These are phyloP conservation scores for Teleogryllus oceanicus DNA, from an alignment of 2,888 invertebrate genomes.

Conservation along the genomic window DNA sequence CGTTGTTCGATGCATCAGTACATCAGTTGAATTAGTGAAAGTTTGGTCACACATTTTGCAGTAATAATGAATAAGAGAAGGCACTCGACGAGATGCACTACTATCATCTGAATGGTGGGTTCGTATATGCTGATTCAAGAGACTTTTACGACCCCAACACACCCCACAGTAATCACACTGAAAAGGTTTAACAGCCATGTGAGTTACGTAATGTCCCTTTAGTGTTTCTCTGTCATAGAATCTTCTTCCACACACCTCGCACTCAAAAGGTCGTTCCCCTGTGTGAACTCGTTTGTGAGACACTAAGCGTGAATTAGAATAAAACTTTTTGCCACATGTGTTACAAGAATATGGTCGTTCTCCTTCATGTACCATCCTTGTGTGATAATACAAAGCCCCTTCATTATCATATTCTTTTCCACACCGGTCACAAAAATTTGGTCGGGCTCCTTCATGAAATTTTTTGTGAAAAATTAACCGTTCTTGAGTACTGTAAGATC, in stretches of 20 bases:
- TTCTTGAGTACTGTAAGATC: constrained; percentile 30
- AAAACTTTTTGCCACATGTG: constrained; percentile 31
- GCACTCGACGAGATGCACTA: constrained; percentile 30
- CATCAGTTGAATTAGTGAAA: constrained; percentile 36
- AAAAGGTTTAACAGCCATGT: constrained; percentile 34
- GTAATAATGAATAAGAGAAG: constrained; percentile 37
- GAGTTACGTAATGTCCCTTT: constrained; percentile 34
- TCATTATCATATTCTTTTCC: constrained; percentile 35
- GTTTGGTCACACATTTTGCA: constrained; percentile 36
- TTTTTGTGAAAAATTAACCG: constrained; percentile 32
- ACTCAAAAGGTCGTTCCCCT: constrained; percentile 33
- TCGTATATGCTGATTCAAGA: constrained; percentile 33
- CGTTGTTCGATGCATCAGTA: constrained; percentile 33
- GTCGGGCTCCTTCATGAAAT: constrained; percentile 33
- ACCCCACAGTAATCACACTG: constrained; percentile 35
- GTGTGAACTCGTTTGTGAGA: constrained; percentile 32
- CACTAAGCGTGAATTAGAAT: constrained; percentile 28
- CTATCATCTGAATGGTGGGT: constrained; percentile 29
- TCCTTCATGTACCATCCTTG: constrained; percentile 34
- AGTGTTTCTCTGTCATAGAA: constrained; percentile 33
- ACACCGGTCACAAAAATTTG: constrained; percentile 33
- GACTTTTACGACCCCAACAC: constrained; percentile 31
- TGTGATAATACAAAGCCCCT: constrained; percentile 34
- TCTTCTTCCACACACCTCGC: constrained; percentile 30
- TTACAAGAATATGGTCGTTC: constrained; percentile 33